Base-by-base conservation (phyloP, 2,113 vertebrate species). In the Peromyscus leucopus region DNA sequence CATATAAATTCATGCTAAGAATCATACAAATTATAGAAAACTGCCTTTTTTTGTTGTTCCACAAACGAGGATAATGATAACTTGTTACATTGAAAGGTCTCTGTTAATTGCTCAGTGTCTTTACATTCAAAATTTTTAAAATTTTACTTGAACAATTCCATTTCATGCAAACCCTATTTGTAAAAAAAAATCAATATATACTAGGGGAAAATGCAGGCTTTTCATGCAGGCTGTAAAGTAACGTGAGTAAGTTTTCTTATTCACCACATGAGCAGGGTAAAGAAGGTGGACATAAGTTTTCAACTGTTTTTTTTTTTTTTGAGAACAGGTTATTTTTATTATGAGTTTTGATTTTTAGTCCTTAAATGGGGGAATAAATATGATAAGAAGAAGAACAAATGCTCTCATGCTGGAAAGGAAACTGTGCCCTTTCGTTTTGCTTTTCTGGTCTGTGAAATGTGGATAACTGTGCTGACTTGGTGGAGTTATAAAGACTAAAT, bases 91-190 rank as follows among this genome's bases (percentile, higher is more conserved):
- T 63, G 28, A 86, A 89, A 46, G 1, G 24, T 89, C 55, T 39
- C 57, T n/a, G 4, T 48, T 59, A 63, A 72, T 80, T 86, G 84
- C n/a, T n/a, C 36, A 88, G 13, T 31, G 28, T 76, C 6, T 36
- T 65, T 86, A 89, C 55, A 69, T 92, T 71, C 2, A 95, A 63
- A 63, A 9, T 51, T 51, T 51, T 51, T 9, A 48, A 51, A 19
- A 48, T 95, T 72, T 90, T 72, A 72, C 72, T 90, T 90, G 51
- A 75, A 94, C 94, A 91, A 51, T 17, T 83, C 4, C 78, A 21
- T 91, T 95, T 72, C 4, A 16, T 78, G 4, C 0, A 84, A 65
- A 3, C 22, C 21, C 7, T 72, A 22, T 69, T 91, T 84, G 48
- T 91, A 67, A 82, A 92, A 79, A 72, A 15, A 75, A 89, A 75